These are phyloP conservation scores for Paracanthobrama guichenoti DNA, from an alignment of 2,113 vertebrate genomes.

Conservation along the genomic window DNA sequence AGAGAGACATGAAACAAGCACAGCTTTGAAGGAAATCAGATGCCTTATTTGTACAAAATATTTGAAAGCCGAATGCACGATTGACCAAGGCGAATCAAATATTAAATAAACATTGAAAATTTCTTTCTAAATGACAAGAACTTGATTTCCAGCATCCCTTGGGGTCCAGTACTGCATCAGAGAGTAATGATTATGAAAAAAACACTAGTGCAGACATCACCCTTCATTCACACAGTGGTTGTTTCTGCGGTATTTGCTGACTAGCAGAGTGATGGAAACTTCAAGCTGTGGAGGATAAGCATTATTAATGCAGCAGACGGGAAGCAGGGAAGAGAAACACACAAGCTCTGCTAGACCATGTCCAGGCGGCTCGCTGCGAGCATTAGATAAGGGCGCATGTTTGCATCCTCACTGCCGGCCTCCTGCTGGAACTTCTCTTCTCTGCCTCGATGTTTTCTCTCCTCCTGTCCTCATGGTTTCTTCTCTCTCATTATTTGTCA, in stretches of 20 bases:
- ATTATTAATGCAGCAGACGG: slow-evolving; percentile 54
- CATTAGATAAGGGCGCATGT: slow-evolving; percentile 35
- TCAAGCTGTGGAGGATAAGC: slow-evolving; percentile 47
- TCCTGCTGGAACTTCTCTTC: neutral
- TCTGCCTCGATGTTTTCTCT: neutral
- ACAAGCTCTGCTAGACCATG: slow-evolving; percentile 11
- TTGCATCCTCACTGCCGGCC: slow-evolving; percentile 3
- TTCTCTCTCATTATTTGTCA: slow-evolving; percentile 25
- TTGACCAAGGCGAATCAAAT: slow-evolving; percentile 28
- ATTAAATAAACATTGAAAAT: slow-evolving; percentile 60
- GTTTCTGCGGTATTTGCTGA: slow-evolving; percentile 48
- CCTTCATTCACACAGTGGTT: slow-evolving; percentile 39
- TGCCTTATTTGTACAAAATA: neutral
- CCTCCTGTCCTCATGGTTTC: slow-evolving; percentile 11
- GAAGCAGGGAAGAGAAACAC: slow-evolving; percentile 26
- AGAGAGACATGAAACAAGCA: neutral
- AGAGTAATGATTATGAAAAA: slow-evolving; percentile 12
- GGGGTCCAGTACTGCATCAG: neutral
- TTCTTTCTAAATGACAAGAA: slow-evolving; percentile 32
- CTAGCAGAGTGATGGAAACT: slow-evolving; percentile 44
- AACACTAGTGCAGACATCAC: slow-evolving; percentile 30
- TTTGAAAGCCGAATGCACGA: neutral
- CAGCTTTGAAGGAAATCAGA: neutral
- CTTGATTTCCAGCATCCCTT: slow-evolving; percentile 36
- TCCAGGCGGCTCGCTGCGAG: slow-evolving; percentile 8